These are phyloP conservation scores for Macaria notata DNA, from an alignment of 2,888 invertebrate genomes.

Conservation along the genomic window DNA sequence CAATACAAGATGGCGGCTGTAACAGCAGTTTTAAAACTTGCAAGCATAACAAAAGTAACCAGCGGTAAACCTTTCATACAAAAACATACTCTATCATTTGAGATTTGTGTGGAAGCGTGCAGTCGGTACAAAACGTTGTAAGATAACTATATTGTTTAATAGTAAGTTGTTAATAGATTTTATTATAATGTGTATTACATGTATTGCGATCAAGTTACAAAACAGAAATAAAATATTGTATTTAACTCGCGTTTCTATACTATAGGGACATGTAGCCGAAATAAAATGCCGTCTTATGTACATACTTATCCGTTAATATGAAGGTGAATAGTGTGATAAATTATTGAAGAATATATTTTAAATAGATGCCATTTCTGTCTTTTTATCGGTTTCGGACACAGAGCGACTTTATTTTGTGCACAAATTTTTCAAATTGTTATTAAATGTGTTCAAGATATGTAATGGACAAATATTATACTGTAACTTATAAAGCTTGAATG, in stretches of 20 bases:
- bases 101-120: conserved; percentile 34
- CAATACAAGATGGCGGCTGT: no score
- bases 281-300: conserved; percentile 58
- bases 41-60: no score
- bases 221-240: conserved; percentile 48
- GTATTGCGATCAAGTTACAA: conserved; percentile 70
- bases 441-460: conserved; percentile 33
- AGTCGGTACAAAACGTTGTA: conserved; percentile 57
- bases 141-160: conserved; percentile 73
- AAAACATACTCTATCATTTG: conserved; percentile 5
- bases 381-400: conserved; percentile 52
- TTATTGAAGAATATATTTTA: conserved; percentile 52
- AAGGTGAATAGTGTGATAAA: conserved; percentile 39
- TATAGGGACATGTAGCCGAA: conserved; percentile 37
- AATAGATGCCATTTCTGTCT: conserved; percentile 47
- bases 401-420: conserved; percentile 47
- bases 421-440: conserved; percentile 50
- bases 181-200: conserved; percentile 69
- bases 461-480: conserved; percentile 16
- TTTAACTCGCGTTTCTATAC: conserved; percentile 54
- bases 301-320: conserved; percentile 54
- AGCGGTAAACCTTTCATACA: not conserved
- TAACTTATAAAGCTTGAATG: conserved; percentile 37
- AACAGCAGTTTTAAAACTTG: no score
- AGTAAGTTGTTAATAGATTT: conserved; percentile 80